phyloP scores from a whole-genome alignment of 2,888 invertebrate genomes.

The Oegoconia quadripuncta region DNA sequence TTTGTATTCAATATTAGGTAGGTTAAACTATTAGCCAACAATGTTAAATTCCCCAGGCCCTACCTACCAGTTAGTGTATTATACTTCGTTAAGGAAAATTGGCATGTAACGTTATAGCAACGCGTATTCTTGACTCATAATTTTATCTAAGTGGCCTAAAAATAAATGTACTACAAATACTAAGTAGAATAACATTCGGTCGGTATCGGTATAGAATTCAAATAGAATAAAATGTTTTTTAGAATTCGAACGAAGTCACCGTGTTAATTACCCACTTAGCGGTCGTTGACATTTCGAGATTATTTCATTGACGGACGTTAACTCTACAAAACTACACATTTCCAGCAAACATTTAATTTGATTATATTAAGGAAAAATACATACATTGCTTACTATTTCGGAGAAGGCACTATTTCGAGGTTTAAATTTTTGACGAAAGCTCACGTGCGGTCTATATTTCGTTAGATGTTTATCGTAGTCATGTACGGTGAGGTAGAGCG shows the following conservation, averaged over 20 bases:
- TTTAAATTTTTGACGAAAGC: too few relatives aligned
- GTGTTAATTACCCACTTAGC: slow-evolving; percentile 54
- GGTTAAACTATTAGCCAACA: too few relatives aligned
- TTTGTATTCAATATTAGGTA: too few relatives aligned
- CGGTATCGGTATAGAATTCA: slow-evolving; percentile 27
- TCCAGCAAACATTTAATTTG: too few relatives aligned
- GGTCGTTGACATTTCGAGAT: slow-evolving; percentile 52
- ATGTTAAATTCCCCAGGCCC: too few relatives aligned
- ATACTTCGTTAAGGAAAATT: too few relatives aligned
- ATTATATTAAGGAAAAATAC: too few relatives aligned
- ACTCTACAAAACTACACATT: slow-evolving; percentile 11
- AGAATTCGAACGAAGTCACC: slow-evolving; percentile 58
- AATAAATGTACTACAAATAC: slow-evolving; percentile 35
- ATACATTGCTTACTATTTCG: too few relatives aligned
- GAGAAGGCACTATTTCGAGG: too few relatives aligned
- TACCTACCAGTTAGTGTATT: too few relatives aligned
- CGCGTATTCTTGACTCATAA: slow-evolving; percentile 17
- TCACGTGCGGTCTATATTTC: slow-evolving; percentile 18
- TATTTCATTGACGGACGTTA: slow-evolving; percentile 32
- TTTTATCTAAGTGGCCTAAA: slow-evolving; percentile 46
- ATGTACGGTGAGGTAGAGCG: slow-evolving; percentile 30
- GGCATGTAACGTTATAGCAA: neutral
- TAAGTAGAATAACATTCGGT: slow-evolving; percentile 3
- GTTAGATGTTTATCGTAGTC: slow-evolving; percentile 24
- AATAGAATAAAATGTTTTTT: slow-evolving; percentile 43